phyloP scores from a whole-genome alignment of 2,113 vertebrate species.

The Rutilus rutilus region DNA sequence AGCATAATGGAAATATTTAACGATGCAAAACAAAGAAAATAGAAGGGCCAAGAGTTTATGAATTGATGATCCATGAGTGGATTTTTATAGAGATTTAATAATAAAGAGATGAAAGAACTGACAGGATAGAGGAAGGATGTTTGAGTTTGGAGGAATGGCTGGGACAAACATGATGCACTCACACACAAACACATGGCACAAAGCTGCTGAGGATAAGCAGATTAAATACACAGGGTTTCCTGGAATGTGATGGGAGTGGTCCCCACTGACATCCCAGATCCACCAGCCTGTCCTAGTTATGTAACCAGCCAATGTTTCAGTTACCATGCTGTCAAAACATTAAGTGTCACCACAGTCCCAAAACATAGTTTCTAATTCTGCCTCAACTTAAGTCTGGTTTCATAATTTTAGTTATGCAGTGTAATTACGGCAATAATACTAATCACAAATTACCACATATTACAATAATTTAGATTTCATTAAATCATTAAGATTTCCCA shows the following conservation, averaged over 20 bases:
- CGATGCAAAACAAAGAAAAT: background rate
- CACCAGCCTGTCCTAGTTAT: slow-evolving; percentile 63
- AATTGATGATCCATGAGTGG: slow-evolving; percentile 12
- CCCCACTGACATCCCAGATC: slow-evolving; percentile 56
- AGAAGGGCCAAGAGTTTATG: background rate
- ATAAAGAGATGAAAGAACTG: slow-evolving; percentile 36
- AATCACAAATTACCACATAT: background rate
- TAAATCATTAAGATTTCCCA: background rate
- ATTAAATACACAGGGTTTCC: slow-evolving; percentile 73
- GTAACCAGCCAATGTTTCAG: slow-evolving; percentile 59
- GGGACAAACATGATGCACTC: slow-evolving; percentile 56
- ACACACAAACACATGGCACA: slow-evolving; percentile 58
- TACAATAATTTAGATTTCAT: background rate
- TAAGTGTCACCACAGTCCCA: slow-evolving; percentile 31
- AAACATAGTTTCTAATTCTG: slow-evolving; percentile 13
- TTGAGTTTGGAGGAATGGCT: background rate
- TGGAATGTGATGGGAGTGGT: slow-evolving; percentile 68
- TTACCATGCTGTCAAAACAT: slow-evolving; percentile 43
- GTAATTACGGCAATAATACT: background rate
- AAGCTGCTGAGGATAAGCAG: slow-evolving; percentile 75
- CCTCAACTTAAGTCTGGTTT: background rate
- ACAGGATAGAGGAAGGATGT: slow-evolving; percentile 30
- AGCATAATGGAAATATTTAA: background rate
- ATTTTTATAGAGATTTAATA: slow-evolving; percentile 22
- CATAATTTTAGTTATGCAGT: background rate